phyloP scores from a whole-genome alignment of 2,797 vertebrate species.

The Enteromius anoplus region DNA sequence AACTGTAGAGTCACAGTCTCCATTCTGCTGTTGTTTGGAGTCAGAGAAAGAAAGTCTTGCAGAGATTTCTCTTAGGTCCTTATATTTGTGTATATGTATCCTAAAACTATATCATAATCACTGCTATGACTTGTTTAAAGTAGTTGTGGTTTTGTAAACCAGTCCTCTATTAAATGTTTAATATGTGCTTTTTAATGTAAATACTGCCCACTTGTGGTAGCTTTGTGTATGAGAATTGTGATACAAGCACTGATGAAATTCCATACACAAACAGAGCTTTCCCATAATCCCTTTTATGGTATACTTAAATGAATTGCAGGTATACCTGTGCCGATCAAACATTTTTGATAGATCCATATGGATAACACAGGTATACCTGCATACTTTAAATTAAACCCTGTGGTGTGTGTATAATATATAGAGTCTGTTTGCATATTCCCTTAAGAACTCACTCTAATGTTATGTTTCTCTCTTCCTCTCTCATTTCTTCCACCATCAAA shows the following conservation, averaged over 20 bases:
- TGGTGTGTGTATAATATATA: conserved; percentile 36
- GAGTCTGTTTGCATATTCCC: conserved; percentile 7
- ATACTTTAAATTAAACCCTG: conserved; percentile 42
- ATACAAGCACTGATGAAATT: background rate
- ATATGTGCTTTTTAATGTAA: conserved; percentile 1
- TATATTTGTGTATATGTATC: conserved; percentile 1
- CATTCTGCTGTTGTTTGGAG: background rate
- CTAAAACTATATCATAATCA: background rate
- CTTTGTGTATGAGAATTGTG: conserved; percentile 8
- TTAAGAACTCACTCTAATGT: conserved; percentile 4
- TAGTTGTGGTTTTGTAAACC: background rate
- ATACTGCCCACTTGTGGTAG: conserved; percentile 49
- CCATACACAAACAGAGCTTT: conserved; percentile 17
- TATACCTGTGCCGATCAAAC: conserved; percentile 23
- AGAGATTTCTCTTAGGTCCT: background rate
- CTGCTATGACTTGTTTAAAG: background rate
- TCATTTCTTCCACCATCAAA: conserved; percentile 62
- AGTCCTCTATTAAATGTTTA: background rate
- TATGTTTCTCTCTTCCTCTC: conserved; percentile 43
- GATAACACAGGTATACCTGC: conserved; percentile 22
- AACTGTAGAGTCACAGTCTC: background rate
- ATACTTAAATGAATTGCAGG: background rate
- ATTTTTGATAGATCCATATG: background rate
- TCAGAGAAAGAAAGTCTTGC: conserved; percentile 7
- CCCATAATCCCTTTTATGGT: background rate